Conservation (phyloP, 2,797 vertebrate genomes). For the Chaunax sp. region DNA sequence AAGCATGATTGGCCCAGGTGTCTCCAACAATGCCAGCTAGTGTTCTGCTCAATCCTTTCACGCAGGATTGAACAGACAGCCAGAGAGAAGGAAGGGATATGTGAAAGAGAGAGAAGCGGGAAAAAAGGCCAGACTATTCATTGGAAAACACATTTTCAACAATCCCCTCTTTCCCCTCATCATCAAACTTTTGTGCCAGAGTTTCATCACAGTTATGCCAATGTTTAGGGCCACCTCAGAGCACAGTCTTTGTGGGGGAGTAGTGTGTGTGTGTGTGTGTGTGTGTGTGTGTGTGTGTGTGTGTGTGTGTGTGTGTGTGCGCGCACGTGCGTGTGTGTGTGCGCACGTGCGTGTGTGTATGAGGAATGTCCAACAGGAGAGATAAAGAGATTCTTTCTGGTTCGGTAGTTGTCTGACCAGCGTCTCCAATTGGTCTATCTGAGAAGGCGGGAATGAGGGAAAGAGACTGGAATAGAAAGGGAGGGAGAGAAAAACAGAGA, state of each 20-base stretch:
- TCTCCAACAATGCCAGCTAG: slow-evolving; percentile 71
- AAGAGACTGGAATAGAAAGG: slow-evolving; percentile 75
- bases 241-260: slow-evolving; percentile 28
- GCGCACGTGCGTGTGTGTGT: slow-evolving; percentile 19
- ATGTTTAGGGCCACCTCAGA: slow-evolving; percentile 47
- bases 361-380: slow-evolving; percentile 67
- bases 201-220: slow-evolving; percentile 51
- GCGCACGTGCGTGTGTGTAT: slow-evolving; percentile 20
- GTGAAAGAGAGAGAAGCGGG: slow-evolving; percentile 7
- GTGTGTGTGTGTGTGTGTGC: slow-evolving; percentile 26
- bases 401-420: slow-evolving; percentile 62
- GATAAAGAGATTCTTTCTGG: slow-evolving; percentile 60
- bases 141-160: slow-evolving; percentile 62
- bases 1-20: slow-evolving; percentile 82
- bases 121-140: slow-evolving; percentile 39
- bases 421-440: slow-evolving; percentile 69
- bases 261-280: slow-evolving; percentile 4
- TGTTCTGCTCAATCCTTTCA: slow-evolving; percentile 66
- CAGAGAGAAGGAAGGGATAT: slow-evolving; percentile 13
- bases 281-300: slow-evolving; percentile 22
- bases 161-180: slow-evolving; percentile 54
- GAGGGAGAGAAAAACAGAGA: slow-evolving; percentile 70
- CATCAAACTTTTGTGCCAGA: slow-evolving; percentile 61
- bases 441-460: slow-evolving; percentile 81
- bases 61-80: slow-evolving; percentile 53